Base-by-base conservation (phyloP, 2,113 vertebrate genomes). In the Tichodroma muraria region DNA sequence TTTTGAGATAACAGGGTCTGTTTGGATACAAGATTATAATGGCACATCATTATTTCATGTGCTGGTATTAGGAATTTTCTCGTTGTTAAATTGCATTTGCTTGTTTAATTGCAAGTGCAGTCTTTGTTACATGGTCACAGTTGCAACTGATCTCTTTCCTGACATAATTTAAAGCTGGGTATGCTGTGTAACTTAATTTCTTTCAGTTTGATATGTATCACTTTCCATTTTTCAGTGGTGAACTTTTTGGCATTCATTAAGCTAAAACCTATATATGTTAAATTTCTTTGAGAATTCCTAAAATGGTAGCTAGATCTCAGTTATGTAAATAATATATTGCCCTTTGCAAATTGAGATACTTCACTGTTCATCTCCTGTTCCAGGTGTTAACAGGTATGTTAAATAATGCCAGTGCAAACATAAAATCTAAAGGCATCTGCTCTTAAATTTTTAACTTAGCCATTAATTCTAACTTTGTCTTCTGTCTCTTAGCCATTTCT, bases 391-490 rank as follows among this genome's bases (percentile, higher is more conserved):
- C 70, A 85, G 79, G 68, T 89, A n/a, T 54, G 60, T 88, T 96
- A 86, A 96, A 96, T 91, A 95, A 93, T 92, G 83, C 68, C 72
- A 84, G 38, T 38, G 56, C 78, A 75, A 84, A 30, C 6, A 9
- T 61, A 83, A 73, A 91, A 86, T 94, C 80, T 88, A 64, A 92
- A 83, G 56, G 77, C 64, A 88, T 88, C n/a, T 80, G 72, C 72
- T 86, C 53, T 71, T 94, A 88, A 95, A 95, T 93, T 84, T 94
- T 96, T 94, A 92, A 94, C 72, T 84, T 42, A 24, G 25, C 53
- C 47, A 86, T 94, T 86, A 94, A 78, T 92, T 93, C 56, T 73
- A 80, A 70, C 49, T 94, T 90, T 70, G 35, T 83, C 76, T 96
- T 85, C 54, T 82, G 25, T 75, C 52, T 94, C 44, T 80, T 65